phyloP scores from a whole-genome alignment of 2,113 vertebrate genomes.

The Pipra filicauda region DNA sequence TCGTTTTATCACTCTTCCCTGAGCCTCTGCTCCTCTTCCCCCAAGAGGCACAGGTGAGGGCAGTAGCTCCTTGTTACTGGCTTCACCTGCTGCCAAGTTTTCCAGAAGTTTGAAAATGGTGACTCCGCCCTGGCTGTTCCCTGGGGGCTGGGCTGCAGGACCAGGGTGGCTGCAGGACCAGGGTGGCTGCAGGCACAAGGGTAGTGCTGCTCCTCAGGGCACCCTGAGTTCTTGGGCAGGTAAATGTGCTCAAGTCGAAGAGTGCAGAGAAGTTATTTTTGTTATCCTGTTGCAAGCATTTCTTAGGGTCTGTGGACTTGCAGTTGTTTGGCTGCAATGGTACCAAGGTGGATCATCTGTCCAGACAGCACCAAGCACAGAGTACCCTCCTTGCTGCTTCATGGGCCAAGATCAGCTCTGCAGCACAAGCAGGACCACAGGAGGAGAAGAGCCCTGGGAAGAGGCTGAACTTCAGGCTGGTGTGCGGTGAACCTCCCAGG shows the following conservation, averaged over 20 bases:
- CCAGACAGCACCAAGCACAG: not conserved
- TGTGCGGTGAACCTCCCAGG: not conserved
- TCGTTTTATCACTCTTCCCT: not conserved
- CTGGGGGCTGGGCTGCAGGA: not conserved
- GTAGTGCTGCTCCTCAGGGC: not conserved
- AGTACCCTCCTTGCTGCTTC: not conserved
- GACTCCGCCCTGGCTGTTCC: accelerated
- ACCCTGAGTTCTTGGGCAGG: not conserved
- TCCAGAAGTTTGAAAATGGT: not conserved
- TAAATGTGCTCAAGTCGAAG: not conserved
- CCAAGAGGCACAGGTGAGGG: not conserved
- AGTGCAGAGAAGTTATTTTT: not conserved
- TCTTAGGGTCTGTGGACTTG: not conserved
- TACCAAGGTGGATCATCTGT: accelerated
- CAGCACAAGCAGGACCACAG: not conserved
- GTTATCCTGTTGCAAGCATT: not conserved
- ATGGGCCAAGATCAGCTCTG: not conserved
- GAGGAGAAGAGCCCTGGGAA: not conserved
- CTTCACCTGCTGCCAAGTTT: not conserved
- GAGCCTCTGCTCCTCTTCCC: not conserved
- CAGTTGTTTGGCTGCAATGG: not conserved
- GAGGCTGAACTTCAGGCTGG: not conserved
- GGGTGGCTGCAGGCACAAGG: not conserved
- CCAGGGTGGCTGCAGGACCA: not conserved
- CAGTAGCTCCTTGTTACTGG: not conserved